phyloP scores from a whole-genome alignment of 2,797 vertebrate species.

The Cheirogaleus major region DNA sequence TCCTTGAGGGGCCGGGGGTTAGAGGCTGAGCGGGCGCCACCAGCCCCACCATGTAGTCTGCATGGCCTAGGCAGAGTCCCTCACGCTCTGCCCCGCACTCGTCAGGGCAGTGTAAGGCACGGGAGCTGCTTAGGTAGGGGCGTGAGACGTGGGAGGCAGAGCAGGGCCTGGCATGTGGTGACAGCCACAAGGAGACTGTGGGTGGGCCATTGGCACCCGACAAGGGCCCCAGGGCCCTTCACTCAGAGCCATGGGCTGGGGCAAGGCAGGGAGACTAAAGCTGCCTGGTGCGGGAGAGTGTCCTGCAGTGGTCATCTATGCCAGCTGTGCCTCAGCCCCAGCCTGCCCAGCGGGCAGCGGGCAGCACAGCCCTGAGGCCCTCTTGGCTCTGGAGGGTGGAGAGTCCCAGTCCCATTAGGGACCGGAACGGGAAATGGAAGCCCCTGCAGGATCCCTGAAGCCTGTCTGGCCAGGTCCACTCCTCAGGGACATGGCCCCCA shows the following conservation, averaged over 20 bases:
- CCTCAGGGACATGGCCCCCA: background rate
- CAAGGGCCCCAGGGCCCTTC: background rate
- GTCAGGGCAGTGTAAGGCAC: background rate
- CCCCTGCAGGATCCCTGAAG: background rate
- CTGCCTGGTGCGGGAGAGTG: background rate
- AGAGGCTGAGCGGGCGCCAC: background rate
- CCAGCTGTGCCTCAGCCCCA: background rate
- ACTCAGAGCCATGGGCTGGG: background rate
- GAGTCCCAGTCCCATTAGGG: background rate
- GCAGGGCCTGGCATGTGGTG: fast-evolving
- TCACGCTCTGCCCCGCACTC: fast-evolving
- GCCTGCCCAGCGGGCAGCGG: background rate
- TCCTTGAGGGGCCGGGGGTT: too few relatives aligned
- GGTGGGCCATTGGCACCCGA: background rate
- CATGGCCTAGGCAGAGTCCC: background rate
- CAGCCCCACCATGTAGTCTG: background rate
- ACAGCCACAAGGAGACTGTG: background rate
- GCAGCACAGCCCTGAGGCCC: background rate
- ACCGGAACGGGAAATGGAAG: background rate
- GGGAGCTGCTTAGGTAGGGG: background rate
- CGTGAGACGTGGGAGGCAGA: background rate
- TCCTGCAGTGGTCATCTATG: too few relatives aligned
- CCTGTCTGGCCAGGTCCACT: too few relatives aligned
- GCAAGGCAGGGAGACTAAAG: background rate
- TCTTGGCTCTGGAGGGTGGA: background rate